phyloP scores from a whole-genome alignment of 2,113 vertebrate genomes.

The Corythoichthys intestinalis region DNA sequence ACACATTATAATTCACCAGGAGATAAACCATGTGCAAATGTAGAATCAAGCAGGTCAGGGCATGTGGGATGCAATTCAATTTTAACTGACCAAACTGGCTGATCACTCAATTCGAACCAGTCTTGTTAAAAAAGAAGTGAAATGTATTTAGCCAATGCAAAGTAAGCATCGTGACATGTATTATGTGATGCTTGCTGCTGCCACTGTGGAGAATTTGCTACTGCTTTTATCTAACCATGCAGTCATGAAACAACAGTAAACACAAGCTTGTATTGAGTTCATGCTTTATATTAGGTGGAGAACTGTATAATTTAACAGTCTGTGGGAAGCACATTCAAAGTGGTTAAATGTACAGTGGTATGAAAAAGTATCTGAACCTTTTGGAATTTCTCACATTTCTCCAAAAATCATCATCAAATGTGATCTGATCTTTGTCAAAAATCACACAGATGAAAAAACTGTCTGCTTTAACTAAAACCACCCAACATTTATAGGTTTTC shows the following conservation, averaged over 20 bases:
- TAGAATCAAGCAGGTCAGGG: conserved; percentile 12
- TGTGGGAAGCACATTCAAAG: too few species aligned
- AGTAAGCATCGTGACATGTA: neutral
- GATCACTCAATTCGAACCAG: neutral
- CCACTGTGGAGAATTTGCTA: neutral
- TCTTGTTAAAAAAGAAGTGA: neutral
- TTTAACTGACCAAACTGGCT: neutral
- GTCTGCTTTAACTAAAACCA: too few species aligned
- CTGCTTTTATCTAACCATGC: neutral
- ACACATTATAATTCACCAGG: conserved; percentile 1
- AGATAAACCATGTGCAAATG: conserved; percentile 11
- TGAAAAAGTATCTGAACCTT: too few species aligned
- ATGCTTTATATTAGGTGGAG: neutral
- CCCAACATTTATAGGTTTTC: too few species aligned
- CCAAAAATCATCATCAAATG: too few species aligned
- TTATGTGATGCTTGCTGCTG: neutral
- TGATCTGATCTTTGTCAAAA: too few species aligned
- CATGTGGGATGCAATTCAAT: neutral
- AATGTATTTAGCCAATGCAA: neutral
- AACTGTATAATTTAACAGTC: too few species aligned
- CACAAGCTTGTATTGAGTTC: neutral
- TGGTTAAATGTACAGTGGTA: neutral
- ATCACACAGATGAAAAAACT: too few species aligned
- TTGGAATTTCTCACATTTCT: too few species aligned
- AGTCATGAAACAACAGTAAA: neutral